These are phyloP conservation scores for Ptychadena robeensis DNA, from an alignment of 2,797 vertebrate species.

Conservation along the genomic window DNA sequence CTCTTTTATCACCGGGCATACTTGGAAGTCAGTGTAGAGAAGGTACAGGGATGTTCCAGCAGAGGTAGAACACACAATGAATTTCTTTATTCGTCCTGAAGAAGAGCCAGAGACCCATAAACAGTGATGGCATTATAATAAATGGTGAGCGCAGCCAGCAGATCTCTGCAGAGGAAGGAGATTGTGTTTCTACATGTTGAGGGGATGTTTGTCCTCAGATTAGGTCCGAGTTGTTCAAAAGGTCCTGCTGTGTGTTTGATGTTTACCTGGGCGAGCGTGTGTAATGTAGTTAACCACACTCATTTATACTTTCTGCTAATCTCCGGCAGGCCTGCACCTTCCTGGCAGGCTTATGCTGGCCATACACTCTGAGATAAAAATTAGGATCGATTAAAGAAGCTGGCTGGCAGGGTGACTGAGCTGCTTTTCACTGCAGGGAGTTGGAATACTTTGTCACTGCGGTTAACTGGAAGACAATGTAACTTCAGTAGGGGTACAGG, in stretches of 20 bases:
- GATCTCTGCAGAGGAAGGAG: constrained; percentile 8
- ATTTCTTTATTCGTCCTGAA: not conserved
- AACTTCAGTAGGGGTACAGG: too few relatives aligned
- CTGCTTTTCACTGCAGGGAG: too few relatives aligned
- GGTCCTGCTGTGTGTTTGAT: not conserved
- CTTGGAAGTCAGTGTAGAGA: not conserved
- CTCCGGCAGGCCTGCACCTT: not conserved
- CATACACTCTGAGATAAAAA: too few relatives aligned
- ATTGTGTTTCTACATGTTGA: constrained; percentile 13
- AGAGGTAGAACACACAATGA: not conserved
- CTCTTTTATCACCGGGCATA: too few relatives aligned
- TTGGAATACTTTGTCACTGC: too few relatives aligned
- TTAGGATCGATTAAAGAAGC: too few relatives aligned
- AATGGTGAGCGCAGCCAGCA: not conserved
- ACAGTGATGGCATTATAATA: constrained; percentile 14
- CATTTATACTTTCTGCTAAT: not conserved
- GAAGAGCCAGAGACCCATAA: not conserved
- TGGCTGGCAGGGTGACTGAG: too few relatives aligned
- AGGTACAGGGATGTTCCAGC: not conserved
- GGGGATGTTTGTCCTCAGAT: constrained; percentile 21
- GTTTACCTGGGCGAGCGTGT: not conserved
- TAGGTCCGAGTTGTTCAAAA: not conserved
- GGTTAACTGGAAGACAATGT: too few relatives aligned
- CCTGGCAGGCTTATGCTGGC: not conserved
- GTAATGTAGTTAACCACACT: not conserved